These are phyloP conservation scores for Catocala sponsa DNA, from an alignment of 2,888 invertebrate genomes.

Conservation along the genomic window DNA sequence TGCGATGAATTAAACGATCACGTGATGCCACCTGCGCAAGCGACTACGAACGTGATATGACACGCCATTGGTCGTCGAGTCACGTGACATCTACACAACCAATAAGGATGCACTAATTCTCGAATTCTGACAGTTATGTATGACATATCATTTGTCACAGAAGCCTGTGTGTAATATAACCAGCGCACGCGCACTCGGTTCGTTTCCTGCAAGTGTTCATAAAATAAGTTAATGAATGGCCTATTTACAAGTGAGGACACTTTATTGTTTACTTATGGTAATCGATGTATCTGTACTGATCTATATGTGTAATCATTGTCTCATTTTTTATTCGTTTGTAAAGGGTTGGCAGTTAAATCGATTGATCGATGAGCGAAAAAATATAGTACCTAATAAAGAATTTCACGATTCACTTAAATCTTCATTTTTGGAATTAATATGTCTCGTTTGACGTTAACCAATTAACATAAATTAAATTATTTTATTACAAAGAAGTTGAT, in stretches of 20 bases:
- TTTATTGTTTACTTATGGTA: constrained; percentile 47
- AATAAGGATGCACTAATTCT: background rate
- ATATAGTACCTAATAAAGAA: no score
- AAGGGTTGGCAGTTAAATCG: constrained; percentile 1
- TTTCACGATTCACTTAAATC: background rate
- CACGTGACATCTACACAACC: background rate
- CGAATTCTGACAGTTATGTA: background rate
- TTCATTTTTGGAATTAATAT: background rate
- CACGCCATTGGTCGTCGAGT: background rate
- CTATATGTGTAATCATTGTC: constrained; percentile 26
- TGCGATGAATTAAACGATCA: constrained; percentile 7
- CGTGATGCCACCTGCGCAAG: constrained; percentile 9
- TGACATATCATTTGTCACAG: background rate
- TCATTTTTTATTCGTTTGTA: constrained; percentile 16
- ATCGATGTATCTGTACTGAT: constrained; percentile 45
- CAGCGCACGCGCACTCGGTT: constrained; percentile 23
- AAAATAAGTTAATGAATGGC: constrained; percentile 38
- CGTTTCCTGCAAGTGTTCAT: constrained; percentile 34
- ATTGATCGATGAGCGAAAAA: no score
- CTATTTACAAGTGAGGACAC: constrained; percentile 44
- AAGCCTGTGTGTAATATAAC: background rate
- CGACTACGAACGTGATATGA: background rate
- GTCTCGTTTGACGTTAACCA: no score
- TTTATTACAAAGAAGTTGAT: no score
- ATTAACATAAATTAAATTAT: no score